These are phyloP conservation scores for Euplexia lucipara DNA, from an alignment of 2,888 invertebrate genomes.

Conservation along the genomic window DNA sequence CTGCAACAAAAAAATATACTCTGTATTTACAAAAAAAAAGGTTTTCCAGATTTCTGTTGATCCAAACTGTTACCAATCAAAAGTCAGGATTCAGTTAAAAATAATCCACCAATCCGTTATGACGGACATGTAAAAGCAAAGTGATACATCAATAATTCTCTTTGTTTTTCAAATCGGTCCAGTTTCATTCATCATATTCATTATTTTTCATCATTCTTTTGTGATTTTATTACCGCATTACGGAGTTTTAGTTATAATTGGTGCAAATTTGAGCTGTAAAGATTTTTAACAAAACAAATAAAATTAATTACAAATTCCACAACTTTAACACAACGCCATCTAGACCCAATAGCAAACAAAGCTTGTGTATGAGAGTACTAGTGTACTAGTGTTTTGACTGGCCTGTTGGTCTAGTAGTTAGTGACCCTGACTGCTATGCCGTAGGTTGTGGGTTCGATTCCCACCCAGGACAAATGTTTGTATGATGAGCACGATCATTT, in stretches of 20 bases:
- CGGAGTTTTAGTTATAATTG: background rate
- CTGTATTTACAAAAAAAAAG: slow-evolving; percentile 18
- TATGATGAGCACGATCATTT: no score
- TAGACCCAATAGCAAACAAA: no score
- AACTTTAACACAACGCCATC: no score
- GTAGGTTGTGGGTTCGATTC: no score
- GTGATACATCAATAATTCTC: slow-evolving; percentile 33
- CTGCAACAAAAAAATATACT: background rate
- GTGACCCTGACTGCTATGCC: no score
- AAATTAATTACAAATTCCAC: no score
- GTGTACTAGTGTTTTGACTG: no score
- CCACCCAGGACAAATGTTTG: no score
- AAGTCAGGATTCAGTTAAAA: slow-evolving; percentile 36
- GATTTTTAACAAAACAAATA: no score
- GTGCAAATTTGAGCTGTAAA: background rate
- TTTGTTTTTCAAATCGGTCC: slow-evolving; percentile 18
- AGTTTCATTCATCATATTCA: slow-evolving; percentile 1
- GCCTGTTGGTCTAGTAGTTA: no score
- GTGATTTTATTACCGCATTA: background rate
- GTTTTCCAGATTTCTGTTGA: slow-evolving; percentile 52
- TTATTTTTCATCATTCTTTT: background rate
- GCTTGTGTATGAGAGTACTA: no score
- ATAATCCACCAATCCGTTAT: slow-evolving; percentile 29
- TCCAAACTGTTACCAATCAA: slow-evolving; percentile 59
- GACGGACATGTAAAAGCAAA: slow-evolving; percentile 19